These are phyloP conservation scores for Leptothorax acervorum DNA, from an alignment of 2,888 invertebrate genomes.

Conservation along the genomic window DNA sequence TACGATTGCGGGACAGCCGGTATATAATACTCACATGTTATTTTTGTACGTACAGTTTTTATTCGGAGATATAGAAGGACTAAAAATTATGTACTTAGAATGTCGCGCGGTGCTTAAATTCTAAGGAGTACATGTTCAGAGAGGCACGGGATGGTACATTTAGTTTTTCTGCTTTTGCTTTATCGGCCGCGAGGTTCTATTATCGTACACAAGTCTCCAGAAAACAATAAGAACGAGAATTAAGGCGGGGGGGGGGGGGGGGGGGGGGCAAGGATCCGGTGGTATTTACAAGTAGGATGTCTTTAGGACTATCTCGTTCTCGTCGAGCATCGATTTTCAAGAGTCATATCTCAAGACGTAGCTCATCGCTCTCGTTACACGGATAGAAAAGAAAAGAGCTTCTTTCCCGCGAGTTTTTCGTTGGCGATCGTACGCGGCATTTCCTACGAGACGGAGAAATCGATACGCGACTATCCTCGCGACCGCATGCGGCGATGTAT, in stretches of 20 bases:
- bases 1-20: neutral
- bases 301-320: slow-evolving; percentile 49
- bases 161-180: neutral
- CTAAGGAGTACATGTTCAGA: slow-evolving; percentile 57
- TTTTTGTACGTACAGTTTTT: slow-evolving; percentile 61
- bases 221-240: slow-evolving; percentile 56
- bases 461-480: slow-evolving; percentile 12
- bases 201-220: slow-evolving; percentile 13
- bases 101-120: slow-evolving; percentile 67
- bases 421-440: slow-evolving; percentile 14
- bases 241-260: neutral
- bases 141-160: slow-evolving; percentile 26
- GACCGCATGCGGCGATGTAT: neutral
- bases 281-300: slow-evolving; percentile 71
- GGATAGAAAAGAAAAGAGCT: neutral
- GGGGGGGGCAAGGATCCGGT: slow-evolving; percentile 64
- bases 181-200: neutral
- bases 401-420: slow-evolving; percentile 7
- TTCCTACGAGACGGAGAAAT: slow-evolving; percentile 13
- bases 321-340: neutral
- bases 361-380: neutral
- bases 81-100: slow-evolving; percentile 68
- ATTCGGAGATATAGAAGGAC: slow-evolving; percentile 76
- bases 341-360: neutral
- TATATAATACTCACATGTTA: neutral